These are phyloP conservation scores for Tetragonula clypearis DNA, from an alignment of 1,140 invertebrate species.

Conservation along the genomic window DNA sequence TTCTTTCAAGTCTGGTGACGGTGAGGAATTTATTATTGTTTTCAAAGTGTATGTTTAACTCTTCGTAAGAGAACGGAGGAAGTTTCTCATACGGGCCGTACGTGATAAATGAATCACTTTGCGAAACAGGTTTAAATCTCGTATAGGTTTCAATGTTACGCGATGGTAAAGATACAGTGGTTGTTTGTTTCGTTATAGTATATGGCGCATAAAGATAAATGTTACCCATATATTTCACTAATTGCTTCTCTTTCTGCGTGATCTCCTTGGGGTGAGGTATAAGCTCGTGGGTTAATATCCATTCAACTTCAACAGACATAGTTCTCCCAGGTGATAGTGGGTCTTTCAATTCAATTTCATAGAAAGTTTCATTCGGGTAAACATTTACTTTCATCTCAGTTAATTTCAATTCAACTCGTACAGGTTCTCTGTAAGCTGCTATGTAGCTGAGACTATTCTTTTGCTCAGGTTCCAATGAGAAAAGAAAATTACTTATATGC, in stretches of 20 bases:
- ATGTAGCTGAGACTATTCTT: constrained; percentile 88
- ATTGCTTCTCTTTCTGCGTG: constrained; percentile 95
- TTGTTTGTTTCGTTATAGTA: constrained; percentile 89
- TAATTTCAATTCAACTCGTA: constrained; percentile 85
- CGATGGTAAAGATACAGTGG: constrained; percentile 89
- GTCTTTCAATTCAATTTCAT: constrained; percentile 85
- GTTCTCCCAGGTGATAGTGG: constrained; percentile 84
- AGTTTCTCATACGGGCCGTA: constrained; percentile 95
- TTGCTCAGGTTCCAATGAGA: constrained; percentile 86
- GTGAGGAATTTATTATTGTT: constrained; percentile 98
- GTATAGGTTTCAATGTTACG: constrained; percentile 93
- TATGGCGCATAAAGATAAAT: constrained; percentile 94
- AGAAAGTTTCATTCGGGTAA: constrained; percentile 82
- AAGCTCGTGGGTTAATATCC: constrained; percentile 89
- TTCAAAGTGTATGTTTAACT: constrained; percentile 95
- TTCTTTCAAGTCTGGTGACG: constrained; percentile 91
- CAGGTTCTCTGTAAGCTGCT: constrained; percentile 85
- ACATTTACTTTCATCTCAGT: constrained; percentile 82
- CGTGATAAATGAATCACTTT: constrained; percentile 89
- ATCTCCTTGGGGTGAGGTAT: constrained; percentile 93
- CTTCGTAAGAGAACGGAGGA: constrained; percentile 83
- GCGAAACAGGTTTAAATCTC: constrained; percentile 91
- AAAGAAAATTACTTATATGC: constrained; percentile 86
- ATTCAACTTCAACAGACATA: constrained; percentile 87
- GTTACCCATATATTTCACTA: constrained; percentile 93